Evolutionary conservation across 2,113 vertebrate species (phyloP), one percentile per base, ranked within the genome.

Genomic region (Ceyx cyanopectus): DNA sequence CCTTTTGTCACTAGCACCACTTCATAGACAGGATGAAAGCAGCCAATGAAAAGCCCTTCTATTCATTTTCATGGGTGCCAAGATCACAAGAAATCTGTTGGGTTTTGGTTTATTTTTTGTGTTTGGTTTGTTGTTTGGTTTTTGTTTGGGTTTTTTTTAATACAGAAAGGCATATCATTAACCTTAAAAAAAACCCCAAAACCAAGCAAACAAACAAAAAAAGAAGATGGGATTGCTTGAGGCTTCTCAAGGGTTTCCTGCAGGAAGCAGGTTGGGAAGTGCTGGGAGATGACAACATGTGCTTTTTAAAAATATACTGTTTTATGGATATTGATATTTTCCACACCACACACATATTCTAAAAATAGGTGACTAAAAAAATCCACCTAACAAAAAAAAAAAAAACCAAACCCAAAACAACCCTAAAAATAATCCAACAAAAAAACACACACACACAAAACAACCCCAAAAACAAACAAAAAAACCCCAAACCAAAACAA

Each of bases 21-120:
- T 77, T 82, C 40, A 80, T 2, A 70, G 80, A 50, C 37, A 88
- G 90, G 76, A 92, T 74, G 48, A 96, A 93, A 86, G 82, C 85
- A 85, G 51, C 41, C 76, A 70, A 29, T 37, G 70, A 70, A 85
- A 90, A 83, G 43, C 48, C 34, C 75, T 69, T 58, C 48, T 78
- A 45, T 60, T 77, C 63, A 77, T 85, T 93, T 90, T 67, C 7
- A 0, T 51, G 67, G 76, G 32, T 85, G 74, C 37, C 40, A 43
- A 90, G 76, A 86, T 81, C 46, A 91, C 32, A 96, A 75, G 68
- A 83, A 90, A 56, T 32, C 15, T 51, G 67, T 29, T 65, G 40
- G 23, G 4, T 4, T 67, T 53, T 24, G 46, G 20, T 65, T 37
- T 67, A 37, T 26, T 32, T 19, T 4, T 18, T 16, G 18, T 14